Base-by-base conservation (phyloP, 2,113 vertebrate species). In the Pyrgilauda ruficollis region DNA sequence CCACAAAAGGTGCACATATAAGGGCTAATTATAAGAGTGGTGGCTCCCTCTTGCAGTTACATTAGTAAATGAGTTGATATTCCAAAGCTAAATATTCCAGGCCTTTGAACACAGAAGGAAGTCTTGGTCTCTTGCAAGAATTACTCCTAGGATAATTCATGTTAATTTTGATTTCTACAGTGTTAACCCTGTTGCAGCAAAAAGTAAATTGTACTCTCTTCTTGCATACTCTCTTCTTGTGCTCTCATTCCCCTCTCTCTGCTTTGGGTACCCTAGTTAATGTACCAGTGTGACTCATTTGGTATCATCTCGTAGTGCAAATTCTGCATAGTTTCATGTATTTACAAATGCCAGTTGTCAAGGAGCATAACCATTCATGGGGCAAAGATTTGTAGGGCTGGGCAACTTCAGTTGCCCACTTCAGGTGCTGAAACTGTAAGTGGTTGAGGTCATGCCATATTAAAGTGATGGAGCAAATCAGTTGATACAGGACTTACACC, bases 371-470 rank as follows among this genome's bases (percentile, higher is more conserved):
- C 58, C 46, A 10, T 27, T n/a, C 28, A n/a, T n/a, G 23, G 30
- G 30, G 30, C 37, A 63, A 43, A 63, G 46, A 43, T 43, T 17
- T 27, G 7, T 31, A 63, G 30, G 47, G 47, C 30, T 41, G 75
- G 0, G 2, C 30, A 41, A 15, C 10, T 10, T 41, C 13, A 50
- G 23, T n/a, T n/a, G n/a, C n/a, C n/a, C n/a, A n/a, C n/a, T n/a
- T 41, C 13, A 50, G 23, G 13, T n/a, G 30, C 46, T 43, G 59
- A 50, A 50, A 77, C 22, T 77, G 50, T 18, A 52, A 52, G 58
- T 27, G 75, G 35, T 5, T 63, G 46, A 78, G 23, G 59, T 43
- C 18, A 15, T 55, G 53, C 23, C 23, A 27, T 21, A 31, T 27
- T 16, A 22, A 22, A 52, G 18, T 63, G 46, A 39, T 13, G 27